phyloP scores from a whole-genome alignment of 2,797 vertebrate species.

The Podarcis siculus region DNA sequence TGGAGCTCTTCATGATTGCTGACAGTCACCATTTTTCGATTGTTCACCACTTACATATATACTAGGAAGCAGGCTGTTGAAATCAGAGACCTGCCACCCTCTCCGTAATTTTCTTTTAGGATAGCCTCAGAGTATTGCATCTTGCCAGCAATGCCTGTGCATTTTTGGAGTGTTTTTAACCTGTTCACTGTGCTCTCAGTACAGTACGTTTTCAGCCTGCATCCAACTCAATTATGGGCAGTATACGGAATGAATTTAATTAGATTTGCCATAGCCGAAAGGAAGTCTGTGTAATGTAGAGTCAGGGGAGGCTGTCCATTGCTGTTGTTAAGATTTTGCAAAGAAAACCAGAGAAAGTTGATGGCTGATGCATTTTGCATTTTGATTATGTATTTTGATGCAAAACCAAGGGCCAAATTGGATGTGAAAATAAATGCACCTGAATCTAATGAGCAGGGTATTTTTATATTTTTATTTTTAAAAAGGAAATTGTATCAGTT shows the following conservation, averaged over 20 bases:
- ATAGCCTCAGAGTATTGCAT: not conserved
- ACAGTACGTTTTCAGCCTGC: conserved; percentile 22
- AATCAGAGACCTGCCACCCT: not conserved
- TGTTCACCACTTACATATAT: not conserved
- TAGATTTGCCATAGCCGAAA: conserved; percentile 35
- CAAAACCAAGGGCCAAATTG: not conserved
- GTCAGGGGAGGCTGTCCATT: not conserved
- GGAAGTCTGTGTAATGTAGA: conserved; percentile 29
- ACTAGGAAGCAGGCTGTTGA: not conserved
- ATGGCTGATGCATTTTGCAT: not conserved
- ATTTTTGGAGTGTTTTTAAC: not conserved
- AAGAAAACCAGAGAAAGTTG: not conserved
- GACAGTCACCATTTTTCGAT: not conserved
- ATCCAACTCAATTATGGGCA: conserved; percentile 24
- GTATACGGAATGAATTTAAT: conserved; percentile 32
- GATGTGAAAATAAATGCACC: not conserved
- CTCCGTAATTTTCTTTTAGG: not conserved
- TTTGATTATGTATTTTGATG: not conserved
- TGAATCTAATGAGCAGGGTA: not conserved
- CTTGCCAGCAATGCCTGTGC: not conserved
- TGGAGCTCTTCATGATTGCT: not conserved
- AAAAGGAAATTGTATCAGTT: not conserved
- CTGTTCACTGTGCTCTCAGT: conserved; percentile 2
- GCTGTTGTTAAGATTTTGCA: conserved; percentile 8
- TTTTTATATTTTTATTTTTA: not conserved